phyloP scores from a whole-genome alignment of 64 coral and sea anemone species.

The Montipora foliosa region DNA sequence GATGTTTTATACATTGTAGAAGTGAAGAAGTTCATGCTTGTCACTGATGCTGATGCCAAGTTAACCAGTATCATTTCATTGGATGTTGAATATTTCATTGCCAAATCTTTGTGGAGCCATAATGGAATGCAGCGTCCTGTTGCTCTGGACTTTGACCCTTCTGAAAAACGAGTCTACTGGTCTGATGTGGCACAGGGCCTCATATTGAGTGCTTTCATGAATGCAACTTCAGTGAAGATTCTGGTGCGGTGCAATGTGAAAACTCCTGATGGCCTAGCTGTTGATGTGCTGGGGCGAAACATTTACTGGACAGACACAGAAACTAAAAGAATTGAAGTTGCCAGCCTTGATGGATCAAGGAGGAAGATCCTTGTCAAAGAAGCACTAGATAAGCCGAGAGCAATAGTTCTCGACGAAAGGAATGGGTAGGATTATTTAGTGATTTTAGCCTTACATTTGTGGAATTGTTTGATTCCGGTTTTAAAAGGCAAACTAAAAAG shows the following conservation, averaged over 20 bases:
- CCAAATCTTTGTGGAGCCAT: constrained; percentile 24
- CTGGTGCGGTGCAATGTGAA: constrained; percentile 31
- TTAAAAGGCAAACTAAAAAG: too few species aligned
- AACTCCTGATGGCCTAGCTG: constrained; percentile 55
- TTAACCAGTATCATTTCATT: constrained; percentile 55
- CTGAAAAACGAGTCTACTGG: constrained; percentile 70
- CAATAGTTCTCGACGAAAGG: constrained; percentile 45
- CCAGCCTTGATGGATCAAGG: constrained; percentile 50
- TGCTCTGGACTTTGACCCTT: constrained; percentile 73
- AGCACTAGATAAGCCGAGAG: constrained; percentile 53
- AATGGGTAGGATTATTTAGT: constrained; percentile 33
- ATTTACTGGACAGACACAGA: constrained; percentile 84
- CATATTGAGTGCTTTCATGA: constrained; percentile 50
- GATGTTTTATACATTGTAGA: not conserved
- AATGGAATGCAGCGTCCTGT: constrained; percentile 48
- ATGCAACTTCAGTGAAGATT: constrained; percentile 48
- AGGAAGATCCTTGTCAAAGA: constrained; percentile 42
- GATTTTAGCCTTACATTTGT: not conserved
- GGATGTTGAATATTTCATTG: constrained; percentile 50
- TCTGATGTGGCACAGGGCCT: constrained; percentile 52
- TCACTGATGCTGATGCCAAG: constrained; percentile 47
- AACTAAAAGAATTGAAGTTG: constrained; percentile 62
- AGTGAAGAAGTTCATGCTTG: constrained; percentile 36
- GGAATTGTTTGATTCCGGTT: too few species aligned
- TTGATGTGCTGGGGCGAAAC: constrained; percentile 71